Conservation (phyloP, 2,797 vertebrate species). For the Poecilia velifera region DNA sequence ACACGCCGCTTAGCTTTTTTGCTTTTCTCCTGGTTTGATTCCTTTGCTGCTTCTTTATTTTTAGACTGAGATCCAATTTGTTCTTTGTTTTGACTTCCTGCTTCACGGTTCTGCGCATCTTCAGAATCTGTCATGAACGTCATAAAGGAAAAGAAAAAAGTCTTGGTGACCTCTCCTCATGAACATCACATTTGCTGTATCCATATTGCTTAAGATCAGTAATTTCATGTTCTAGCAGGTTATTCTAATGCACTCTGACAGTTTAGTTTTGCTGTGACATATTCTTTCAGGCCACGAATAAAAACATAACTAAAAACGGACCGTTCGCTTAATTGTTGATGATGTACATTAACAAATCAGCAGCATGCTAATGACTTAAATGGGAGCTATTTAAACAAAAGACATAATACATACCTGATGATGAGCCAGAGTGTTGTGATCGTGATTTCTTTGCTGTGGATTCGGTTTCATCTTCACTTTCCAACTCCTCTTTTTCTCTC, state of each 20-base stretch:
- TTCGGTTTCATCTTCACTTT: conserved; percentile 35
- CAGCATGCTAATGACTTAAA: background rate
- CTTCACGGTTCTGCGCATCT: conserved; percentile 22
- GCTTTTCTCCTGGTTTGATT: background rate
- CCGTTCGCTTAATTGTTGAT: background rate
- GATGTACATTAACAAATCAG: background rate
- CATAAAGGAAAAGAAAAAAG: conserved; percentile 1
- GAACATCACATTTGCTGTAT: background rate
- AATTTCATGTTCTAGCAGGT: background rate
- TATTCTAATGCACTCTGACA: background rate
- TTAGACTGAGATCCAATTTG: conserved; percentile 21
- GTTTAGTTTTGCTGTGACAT: background rate
- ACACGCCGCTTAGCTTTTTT: conserved; percentile 10
- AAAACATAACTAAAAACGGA: background rate
- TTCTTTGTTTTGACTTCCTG: conserved; percentile 44
- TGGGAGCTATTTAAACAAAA: background rate
- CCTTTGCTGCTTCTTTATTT: conserved; percentile 17
- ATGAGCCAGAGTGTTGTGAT: conserved; percentile 18
- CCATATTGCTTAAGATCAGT: background rate
- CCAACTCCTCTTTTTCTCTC: conserved; percentile 49
- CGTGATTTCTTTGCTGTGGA: conserved; percentile 69
- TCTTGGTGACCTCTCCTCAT: background rate
- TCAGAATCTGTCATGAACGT: conserved; percentile 27
- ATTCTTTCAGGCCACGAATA: background rate
- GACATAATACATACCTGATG: conserved; percentile 62